Evolutionary conservation across 2,113 vertebrate genomes (phyloP).

Genomic region (Peucedramus taeniatus): DNA sequence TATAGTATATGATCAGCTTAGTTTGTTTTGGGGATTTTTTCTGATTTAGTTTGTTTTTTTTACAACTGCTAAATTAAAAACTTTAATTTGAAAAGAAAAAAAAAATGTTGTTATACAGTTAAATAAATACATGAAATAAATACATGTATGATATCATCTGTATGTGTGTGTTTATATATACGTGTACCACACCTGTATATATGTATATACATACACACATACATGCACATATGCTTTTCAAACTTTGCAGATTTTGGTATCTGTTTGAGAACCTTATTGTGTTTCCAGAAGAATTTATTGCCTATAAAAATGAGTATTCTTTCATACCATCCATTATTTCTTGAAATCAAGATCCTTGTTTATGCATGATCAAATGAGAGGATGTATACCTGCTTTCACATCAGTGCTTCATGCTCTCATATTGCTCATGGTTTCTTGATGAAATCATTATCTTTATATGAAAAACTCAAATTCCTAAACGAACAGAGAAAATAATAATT

Average conservation of each 20-base stretch:
- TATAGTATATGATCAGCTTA: constrained; percentile 24
- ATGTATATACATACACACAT: background rate
- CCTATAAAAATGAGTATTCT: constrained; percentile 35
- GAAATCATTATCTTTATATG: background rate
- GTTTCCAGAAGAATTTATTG: constrained; percentile 69
- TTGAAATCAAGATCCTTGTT: constrained; percentile 46
- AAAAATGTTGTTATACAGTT: constrained; percentile 21
- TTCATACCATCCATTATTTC: constrained; percentile 26
- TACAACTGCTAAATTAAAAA: constrained; percentile 60
- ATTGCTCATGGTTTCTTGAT: background rate
- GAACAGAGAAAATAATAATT: constrained; percentile 14
- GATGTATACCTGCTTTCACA: constrained; percentile 25
- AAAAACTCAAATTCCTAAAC: background rate
- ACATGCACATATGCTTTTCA: background rate
- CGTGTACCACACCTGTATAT: background rate
- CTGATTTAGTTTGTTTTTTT: constrained; percentile 9
- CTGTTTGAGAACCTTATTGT: constrained; percentile 45
- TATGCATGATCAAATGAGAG: constrained; percentile 18
- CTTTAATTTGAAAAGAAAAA: constrained; percentile 40
- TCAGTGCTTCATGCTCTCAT: constrained; percentile 11
- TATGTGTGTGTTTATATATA: background rate
- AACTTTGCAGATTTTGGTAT: constrained; percentile 14
- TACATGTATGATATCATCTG: background rate
- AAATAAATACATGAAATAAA: constrained; percentile 20
- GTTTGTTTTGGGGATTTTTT: constrained; percentile 16